These are phyloP conservation scores for Oceanites oceanicus DNA, from an alignment of 2,113 vertebrate genomes.

Conservation along the genomic window DNA sequence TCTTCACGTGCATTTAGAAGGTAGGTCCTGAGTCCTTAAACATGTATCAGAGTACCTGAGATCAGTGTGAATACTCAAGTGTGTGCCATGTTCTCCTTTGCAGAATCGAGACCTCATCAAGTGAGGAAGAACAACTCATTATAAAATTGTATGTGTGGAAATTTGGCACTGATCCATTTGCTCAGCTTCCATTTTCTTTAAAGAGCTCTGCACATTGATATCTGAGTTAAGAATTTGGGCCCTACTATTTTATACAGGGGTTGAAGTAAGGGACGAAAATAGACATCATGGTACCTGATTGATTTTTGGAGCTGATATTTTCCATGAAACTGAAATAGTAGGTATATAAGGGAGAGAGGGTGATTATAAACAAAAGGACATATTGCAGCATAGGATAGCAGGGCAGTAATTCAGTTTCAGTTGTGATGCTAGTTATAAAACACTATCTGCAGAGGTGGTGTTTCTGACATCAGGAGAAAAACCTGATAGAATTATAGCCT, in stretches of 20 bases:
- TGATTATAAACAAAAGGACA: constrained; percentile 30
- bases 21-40: not conserved
- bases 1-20: not conserved
- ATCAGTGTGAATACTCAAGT: not conserved
- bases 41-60: not conserved
- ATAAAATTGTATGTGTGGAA: not conserved
- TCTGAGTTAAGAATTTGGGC: not conserved
- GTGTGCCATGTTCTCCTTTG: not conserved
- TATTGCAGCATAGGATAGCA: constrained; percentile 36
- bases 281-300: constrained; percentile 4
- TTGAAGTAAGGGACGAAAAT: constrained; percentile 28
- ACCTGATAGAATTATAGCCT: constrained; percentile 73
- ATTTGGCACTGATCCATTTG: not conserved
- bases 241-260: not conserved
- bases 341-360: not conserved
- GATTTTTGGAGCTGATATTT: constrained; percentile 42
- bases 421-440: constrained; percentile 62
- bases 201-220: not conserved
- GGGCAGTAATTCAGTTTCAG: constrained; percentile 55
- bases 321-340: not conserved
- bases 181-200: not conserved
- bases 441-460: constrained; percentile 46
- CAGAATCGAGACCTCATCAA: not conserved
- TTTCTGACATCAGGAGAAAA: constrained; percentile 66
- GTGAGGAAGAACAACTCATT: not conserved